A percentile compares a stretch with the other conserved stretches of the same genome.
Conservation (phyloP, 2,113 vertebrate species). For the Trematomus loennbergii region DNA sequence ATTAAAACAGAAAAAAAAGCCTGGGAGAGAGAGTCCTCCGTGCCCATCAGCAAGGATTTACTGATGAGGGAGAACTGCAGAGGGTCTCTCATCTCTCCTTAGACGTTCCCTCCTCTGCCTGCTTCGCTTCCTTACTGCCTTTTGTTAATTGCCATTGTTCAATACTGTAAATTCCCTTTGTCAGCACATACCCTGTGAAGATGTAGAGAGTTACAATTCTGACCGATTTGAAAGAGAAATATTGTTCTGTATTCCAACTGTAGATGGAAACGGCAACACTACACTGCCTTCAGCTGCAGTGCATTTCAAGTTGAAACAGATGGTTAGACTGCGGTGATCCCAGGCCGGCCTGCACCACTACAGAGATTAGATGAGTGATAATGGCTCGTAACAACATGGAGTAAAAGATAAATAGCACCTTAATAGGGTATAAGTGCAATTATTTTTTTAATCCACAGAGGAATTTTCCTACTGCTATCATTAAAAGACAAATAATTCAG, state of each 20-base stretch:
- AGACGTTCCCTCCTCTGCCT: conserved; percentile 53
- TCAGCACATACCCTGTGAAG: conserved; percentile 64
- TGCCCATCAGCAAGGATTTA: conserved; percentile 77
- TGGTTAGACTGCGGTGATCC: conserved; percentile 24
- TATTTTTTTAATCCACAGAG: background rate
- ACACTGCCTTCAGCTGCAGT: conserved; percentile 28
- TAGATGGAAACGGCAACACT: conserved; percentile 22
- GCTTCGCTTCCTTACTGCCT: conserved; percentile 45
- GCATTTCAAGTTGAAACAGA: conserved; percentile 49
- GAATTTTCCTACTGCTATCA: background rate
- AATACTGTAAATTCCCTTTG: conserved; percentile 69
- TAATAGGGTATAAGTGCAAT: conserved; percentile 6
- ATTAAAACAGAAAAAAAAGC: conserved; percentile 66
- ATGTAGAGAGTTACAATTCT: conserved; percentile 46
- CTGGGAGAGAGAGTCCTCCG: conserved; percentile 56
- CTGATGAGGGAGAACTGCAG: conserved; percentile 66
- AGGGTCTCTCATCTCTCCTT: conserved; percentile 73
- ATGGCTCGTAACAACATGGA: conserved; percentile 32
- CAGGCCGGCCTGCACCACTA: conserved; percentile 40
- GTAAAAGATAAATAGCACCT: conserved; percentile 39
- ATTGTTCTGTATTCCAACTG: conserved; percentile 36
- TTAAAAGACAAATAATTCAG: conserved; percentile 27
- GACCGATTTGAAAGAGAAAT: conserved; percentile 65
- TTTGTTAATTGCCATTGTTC: conserved; percentile 76
- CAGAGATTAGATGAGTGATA: conserved; percentile 38